Conservation (phyloP, 2,113 vertebrate genomes). For the Gadus chalcogrammus region DNA sequence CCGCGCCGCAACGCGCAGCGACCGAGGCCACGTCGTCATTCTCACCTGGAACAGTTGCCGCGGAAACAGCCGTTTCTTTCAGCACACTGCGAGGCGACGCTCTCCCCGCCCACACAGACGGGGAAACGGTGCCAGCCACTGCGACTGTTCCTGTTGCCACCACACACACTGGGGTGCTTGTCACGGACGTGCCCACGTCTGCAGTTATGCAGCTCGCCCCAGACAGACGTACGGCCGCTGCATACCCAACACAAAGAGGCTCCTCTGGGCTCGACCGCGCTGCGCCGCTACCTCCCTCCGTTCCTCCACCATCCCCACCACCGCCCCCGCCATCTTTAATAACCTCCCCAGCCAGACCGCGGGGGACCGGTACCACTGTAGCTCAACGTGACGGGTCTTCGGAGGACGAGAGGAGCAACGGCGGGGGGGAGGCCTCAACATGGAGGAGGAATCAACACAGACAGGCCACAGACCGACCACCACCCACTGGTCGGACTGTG, state of each 20-base stretch:
- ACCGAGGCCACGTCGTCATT: constrained; percentile 4
- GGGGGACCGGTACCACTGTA: constrained; percentile 6
- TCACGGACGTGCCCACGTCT: too few relatives aligned
- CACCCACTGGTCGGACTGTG: neutral
- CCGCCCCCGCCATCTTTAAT: too few relatives aligned
- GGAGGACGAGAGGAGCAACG: neutral
- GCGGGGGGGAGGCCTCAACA: constrained; percentile 4
- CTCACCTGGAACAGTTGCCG: constrained; percentile 10
- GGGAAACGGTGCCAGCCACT: too few relatives aligned
- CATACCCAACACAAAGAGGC: too few relatives aligned
- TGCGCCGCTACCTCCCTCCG: too few relatives aligned
- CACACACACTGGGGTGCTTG: too few relatives aligned
- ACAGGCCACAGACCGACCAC: constrained; percentile 1
- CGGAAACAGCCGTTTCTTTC: neutral
- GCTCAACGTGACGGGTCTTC: neutral
- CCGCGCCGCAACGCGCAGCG: constrained; percentile 16
- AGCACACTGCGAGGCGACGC: neutral
- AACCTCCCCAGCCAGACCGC: neutral
- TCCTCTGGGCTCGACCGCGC: too few relatives aligned
- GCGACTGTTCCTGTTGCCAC: too few relatives aligned
- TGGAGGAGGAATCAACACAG: constrained; percentile 40
- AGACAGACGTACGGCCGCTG: too few relatives aligned
- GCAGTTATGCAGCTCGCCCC: too few relatives aligned
- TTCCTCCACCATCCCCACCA: too few relatives aligned
- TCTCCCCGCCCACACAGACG: neutral